Percentiles rank a stretch among this genome's conserved stretches.
These are phyloP conservation scores for Anolis apletophallus DNA, from an alignment of 2,797 vertebrate genomes.

Conservation along the genomic window DNA sequence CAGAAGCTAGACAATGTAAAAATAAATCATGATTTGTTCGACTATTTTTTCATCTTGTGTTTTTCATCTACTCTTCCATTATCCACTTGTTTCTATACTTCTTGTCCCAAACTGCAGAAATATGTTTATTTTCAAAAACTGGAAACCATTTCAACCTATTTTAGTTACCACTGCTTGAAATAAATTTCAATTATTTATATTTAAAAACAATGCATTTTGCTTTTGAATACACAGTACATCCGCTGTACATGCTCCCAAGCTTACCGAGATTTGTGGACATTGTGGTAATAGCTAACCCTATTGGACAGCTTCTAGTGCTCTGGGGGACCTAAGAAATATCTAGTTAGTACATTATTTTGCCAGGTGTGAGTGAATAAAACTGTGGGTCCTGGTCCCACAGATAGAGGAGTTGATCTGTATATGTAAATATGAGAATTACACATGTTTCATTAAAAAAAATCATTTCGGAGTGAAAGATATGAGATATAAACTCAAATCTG, in stretches of 20 bases:
- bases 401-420: no score
- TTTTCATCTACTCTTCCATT: background rate
- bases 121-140: background rate
- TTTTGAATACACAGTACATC: background rate
- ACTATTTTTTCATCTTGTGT: background rate
- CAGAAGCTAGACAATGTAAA: background rate
- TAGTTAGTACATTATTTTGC: no score
- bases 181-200: background rate
- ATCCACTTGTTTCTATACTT: background rate
- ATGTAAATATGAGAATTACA: background rate
- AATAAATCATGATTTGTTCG: background rate
- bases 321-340: no score
- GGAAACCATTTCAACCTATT: background rate
- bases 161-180: background rate
- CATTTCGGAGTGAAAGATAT: no score
- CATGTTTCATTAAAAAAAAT: no score
- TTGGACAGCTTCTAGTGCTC: no score
- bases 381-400: no score
- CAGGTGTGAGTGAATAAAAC: no score
- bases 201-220: background rate
- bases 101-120: background rate
- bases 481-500: no score
- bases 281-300: no score
- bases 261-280: no score
- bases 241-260: no score